Base-by-base conservation (phyloP, 64 coral and sea anemone species). In the Porites australiensis region DNA sequence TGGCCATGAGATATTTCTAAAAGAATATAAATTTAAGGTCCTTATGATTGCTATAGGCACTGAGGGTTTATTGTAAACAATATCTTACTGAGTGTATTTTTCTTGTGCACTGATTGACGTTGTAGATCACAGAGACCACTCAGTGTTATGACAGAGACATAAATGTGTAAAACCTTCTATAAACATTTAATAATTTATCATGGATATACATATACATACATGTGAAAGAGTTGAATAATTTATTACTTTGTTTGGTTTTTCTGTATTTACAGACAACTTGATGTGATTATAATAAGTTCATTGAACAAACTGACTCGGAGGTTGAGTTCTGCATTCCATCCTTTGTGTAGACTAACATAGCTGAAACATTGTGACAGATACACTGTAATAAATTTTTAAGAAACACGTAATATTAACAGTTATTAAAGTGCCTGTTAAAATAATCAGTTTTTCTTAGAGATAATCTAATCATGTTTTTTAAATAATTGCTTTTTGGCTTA, bases 401-500 rank as follows among this genome's bases (percentile, higher is more conserved):
- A 68, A 18, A 68, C 4, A 8, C 64, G 16, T 15, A 68, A 5
- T 19, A 15, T 68, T 19, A 68, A 5, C 21, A 68, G 14, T 15
- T 15, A 68, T 68, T 68, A 12, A 68, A 68, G 64, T 68, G 64
- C 64, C 6, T 68, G 64, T 68, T 68, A 68, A 68, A 68, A 19
- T 68, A 68, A 18, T 68, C 64, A 68, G 64, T 62, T 62, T 68
- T 68, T 68, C 64, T 68, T 68, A 68, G 11, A 68, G 64, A 68
- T 68, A 68, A 68, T 68, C 16, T 68, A 68, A 14, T 68, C 64
- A 15, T 68, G 64, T 5, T 63, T 63, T 63, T 9, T 63, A 63
- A 63, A 16, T 63, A 63, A 63, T 12, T 68, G 64, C 64, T 68
- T 18, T 68, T 68, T 63, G 9, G 60, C 10, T 16, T 63, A 12